Percentiles rank a stretch among this genome's conserved stretches.
These are phyloP conservation scores for Lithosia quadra DNA, from an alignment of 2,888 invertebrate genomes.

Conservation along the genomic window DNA sequence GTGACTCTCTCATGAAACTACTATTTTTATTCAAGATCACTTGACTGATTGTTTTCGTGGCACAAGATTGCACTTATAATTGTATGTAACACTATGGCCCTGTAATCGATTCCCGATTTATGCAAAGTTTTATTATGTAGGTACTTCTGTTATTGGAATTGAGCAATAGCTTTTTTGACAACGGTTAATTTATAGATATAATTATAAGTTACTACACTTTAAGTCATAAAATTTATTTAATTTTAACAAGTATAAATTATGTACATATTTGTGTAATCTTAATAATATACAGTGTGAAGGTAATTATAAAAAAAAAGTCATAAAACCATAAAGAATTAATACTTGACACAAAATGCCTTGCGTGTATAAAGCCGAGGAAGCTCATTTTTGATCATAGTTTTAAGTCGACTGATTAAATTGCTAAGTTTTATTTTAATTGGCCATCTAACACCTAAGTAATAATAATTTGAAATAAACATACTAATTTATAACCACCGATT, in stretches of 20 bases:
- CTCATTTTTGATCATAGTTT: not conserved
- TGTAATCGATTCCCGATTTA: not conserved
- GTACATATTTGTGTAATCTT: not conserved
- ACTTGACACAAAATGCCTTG: not conserved
- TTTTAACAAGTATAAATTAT: not conserved
- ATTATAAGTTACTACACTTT: not conserved
- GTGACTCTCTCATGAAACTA: too few species aligned
- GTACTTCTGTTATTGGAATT: not conserved
- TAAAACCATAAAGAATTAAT: not conserved
- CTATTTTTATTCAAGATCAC: not conserved
- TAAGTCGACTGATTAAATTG: not conserved
- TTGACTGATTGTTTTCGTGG: too few species aligned
- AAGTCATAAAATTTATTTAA: not conserved
- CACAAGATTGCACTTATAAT: not conserved
- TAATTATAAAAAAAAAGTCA: not conserved
- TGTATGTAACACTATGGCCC: not conserved
- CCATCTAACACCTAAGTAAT: not conserved
- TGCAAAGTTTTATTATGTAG: not conserved
- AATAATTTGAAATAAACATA: constrained; percentile 9
- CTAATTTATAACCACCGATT: constrained; percentile 13
- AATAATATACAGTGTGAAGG: not conserved
- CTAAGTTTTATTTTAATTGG: not conserved
- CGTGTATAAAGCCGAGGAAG: not conserved
- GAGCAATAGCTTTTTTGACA: not conserved
- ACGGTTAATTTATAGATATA: not conserved